Conservation (phyloP, 2,797 vertebrate genomes). For the Paramormyrops hopkinsi region DNA sequence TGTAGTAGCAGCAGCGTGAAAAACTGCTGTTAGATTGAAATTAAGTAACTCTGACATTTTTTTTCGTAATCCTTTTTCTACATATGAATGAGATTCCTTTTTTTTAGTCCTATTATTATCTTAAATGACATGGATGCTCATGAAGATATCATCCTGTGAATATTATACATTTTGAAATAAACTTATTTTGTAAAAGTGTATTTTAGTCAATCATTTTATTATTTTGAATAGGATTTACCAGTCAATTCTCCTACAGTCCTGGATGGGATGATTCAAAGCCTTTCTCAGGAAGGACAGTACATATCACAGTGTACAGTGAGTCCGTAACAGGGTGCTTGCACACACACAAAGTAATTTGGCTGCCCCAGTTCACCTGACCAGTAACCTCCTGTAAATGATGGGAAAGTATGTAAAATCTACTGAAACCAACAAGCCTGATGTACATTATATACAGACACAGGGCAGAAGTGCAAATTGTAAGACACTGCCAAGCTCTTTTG, state of each 20-base stretch:
- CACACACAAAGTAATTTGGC: not conserved
- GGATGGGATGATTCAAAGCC: not conserved
- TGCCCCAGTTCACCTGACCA: not conserved
- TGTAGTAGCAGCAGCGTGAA: not conserved
- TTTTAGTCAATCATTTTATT: not conserved
- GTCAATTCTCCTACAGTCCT: not conserved
- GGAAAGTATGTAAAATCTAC: not conserved
- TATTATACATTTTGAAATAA: conserved; percentile 14
- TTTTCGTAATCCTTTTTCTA: not conserved
- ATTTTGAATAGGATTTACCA: not conserved
- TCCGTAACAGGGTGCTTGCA: not conserved
- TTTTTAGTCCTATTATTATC: not conserved
- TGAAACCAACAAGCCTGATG: not conserved
- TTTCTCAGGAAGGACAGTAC: not conserved
- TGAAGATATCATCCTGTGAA: not conserved
- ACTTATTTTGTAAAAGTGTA: conserved; percentile 17
- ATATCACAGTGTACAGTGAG: not conserved
- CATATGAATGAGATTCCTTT: not conserved
- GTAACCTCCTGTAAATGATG: not conserved
- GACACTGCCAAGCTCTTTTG: not conserved
- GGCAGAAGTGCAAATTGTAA: not conserved
- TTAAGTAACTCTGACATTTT: not conserved
- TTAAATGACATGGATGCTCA: not conserved
- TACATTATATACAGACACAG: not conserved
- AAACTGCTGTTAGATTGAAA: not conserved